These are phyloP conservation scores for Cryptocephalus primarius DNA, from an alignment of 2,888 invertebrate genomes.

Conservation along the genomic window DNA sequence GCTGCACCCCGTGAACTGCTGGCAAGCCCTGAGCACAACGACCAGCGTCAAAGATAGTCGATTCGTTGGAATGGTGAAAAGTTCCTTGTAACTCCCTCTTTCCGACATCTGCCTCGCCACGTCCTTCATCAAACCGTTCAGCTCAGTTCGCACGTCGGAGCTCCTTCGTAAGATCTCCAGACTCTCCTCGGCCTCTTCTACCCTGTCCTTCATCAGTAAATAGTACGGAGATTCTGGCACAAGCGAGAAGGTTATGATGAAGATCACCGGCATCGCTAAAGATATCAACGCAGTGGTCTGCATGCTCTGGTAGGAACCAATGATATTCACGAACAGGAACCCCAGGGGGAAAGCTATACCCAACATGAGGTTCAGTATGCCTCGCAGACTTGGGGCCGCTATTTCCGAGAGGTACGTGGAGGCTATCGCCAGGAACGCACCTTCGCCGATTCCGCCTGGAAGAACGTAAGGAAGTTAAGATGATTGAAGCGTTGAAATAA, in stretches of 20 bases:
- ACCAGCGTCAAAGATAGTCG: constrained; percentile 19
- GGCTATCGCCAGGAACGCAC: not conserved
- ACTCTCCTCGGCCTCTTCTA: constrained; percentile 18
- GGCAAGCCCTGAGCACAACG: constrained; percentile 5
- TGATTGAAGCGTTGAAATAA: too few species aligned
- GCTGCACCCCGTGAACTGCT: not conserved
- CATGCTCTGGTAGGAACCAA: constrained; percentile 7
- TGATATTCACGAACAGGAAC: not conserved
- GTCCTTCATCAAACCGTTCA: constrained; percentile 16
- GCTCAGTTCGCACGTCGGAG: constrained; percentile 21
- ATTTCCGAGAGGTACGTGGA: not conserved
- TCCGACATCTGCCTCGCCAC: constrained; percentile 25
- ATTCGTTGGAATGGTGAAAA: constrained; percentile 21
- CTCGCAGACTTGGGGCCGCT: not conserved
- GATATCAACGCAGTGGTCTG: constrained; percentile 8
- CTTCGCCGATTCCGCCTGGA: not conserved
- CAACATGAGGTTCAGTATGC: not conserved
- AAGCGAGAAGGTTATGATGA: constrained; percentile 14
- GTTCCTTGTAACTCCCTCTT: constrained; percentile 19
- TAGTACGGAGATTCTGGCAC: constrained; percentile 30
- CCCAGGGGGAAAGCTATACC: not conserved
- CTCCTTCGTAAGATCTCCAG: constrained; percentile 19
- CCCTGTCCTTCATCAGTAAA: constrained; percentile 18
- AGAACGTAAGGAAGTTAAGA: not conserved
- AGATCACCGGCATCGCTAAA: constrained; percentile 15